These are phyloP conservation scores for Leptinotarsa texana DNA, from an alignment of 1,140 invertebrate species.

Conservation along the genomic window DNA sequence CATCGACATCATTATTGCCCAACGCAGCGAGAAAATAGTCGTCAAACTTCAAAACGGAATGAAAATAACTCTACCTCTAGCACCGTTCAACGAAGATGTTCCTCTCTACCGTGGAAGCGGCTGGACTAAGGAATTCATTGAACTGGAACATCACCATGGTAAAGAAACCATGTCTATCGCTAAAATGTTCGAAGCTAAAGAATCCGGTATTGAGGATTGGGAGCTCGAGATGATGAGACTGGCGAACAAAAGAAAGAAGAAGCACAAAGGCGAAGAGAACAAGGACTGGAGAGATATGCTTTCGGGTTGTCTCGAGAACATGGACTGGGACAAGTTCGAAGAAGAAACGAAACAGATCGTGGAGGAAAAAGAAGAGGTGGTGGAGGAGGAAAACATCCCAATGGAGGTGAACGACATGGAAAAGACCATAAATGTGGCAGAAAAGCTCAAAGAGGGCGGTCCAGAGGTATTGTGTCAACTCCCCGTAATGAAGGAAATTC, in stretches of 20 bases:
- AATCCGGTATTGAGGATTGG: slow-evolving; percentile 66
- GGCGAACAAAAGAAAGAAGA: slow-evolving; percentile 52
- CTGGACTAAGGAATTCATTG: slow-evolving; percentile 64
- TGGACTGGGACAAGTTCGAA: slow-evolving; percentile 55
- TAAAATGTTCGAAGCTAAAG: slow-evolving; percentile 78
- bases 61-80: slow-evolving; percentile 70
- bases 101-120: slow-evolving; percentile 66
- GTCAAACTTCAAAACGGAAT: slow-evolving; percentile 71
- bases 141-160: slow-evolving; percentile 63
- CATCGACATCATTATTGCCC: slow-evolving; percentile 73
- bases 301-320: slow-evolving; percentile 48
- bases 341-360: slow-evolving; percentile 56
- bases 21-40: slow-evolving; percentile 72
- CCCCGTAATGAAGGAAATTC: slow-evolving; percentile 66
- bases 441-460: slow-evolving; percentile 59
- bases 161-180: slow-evolving; percentile 64
- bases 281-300: slow-evolving; percentile 51
- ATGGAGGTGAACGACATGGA: slow-evolving; percentile 61
- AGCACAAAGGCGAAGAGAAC: slow-evolving; percentile 55
- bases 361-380: slow-evolving; percentile 46
- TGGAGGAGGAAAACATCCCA: slow-evolving; percentile 52
- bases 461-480: slow-evolving; percentile 60
- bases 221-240: slow-evolving; percentile 54
- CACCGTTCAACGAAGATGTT: slow-evolving; percentile 63
- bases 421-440: slow-evolving; percentile 62